phyloP scores from a whole-genome alignment of 2,113 vertebrate species.

The Tetrax tetrax region DNA sequence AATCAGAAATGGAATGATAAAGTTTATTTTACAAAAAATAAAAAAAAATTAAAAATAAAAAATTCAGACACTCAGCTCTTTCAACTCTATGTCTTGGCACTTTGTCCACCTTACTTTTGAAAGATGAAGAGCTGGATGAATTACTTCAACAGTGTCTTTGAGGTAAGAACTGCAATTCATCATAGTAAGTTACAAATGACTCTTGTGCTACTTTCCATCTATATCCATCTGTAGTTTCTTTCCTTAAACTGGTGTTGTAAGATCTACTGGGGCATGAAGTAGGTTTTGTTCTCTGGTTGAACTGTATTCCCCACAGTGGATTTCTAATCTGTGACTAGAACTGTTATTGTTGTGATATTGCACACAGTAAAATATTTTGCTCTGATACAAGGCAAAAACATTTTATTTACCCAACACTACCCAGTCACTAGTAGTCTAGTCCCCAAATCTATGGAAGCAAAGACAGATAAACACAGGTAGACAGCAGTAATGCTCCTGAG shows the following conservation, averaged over 20 bases:
- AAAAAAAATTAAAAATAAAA: too few relatives aligned
- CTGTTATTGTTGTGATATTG: neutral
- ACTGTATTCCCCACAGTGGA: neutral
- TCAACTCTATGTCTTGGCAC: neutral
- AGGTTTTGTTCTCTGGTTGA: neutral
- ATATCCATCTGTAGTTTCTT: neutral
- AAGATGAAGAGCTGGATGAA: neutral
- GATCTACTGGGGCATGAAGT: neutral
- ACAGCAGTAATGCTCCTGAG: neutral
- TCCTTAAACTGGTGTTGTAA: neutral
- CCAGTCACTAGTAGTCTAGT: neutral
- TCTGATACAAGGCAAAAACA: neutral
- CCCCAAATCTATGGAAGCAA: neutral
- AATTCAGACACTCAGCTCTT: neutral
- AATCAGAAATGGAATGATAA: neutral
- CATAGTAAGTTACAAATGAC: neutral
- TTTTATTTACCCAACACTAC: neutral
- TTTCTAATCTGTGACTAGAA: neutral
- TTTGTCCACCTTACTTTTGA: neutral
- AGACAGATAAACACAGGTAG: neutral
- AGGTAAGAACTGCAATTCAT: neutral
- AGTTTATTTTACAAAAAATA: neutral
- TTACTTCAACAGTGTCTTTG: neutral
- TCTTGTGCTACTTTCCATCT: neutral
- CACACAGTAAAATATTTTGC: neutral